Base-by-base conservation (phyloP, 2,888 invertebrate species). In the Lasius fuliginosus region DNA sequence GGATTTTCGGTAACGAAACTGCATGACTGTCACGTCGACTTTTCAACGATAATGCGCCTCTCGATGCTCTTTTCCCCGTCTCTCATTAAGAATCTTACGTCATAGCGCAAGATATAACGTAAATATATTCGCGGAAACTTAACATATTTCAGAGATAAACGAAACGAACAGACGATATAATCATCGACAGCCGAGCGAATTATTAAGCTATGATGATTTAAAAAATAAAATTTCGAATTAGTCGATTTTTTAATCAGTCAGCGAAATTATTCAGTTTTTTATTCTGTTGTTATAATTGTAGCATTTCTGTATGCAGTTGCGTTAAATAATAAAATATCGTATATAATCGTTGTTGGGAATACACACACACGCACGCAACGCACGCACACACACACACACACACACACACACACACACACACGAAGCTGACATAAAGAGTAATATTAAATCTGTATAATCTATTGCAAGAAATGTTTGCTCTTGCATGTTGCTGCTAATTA, bases 1-100 rank as follows among this genome's bases (percentile, higher is more conserved):
- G 89, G 86, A 90, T 90, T 90, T 90, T 85, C 89, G 86, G 83
- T 84, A 84, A 77, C 88, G 85, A 86, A 86, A 65, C 84, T 85
- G 68, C 79, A 42, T 42, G 79, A 46, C 46, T 46, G 79, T 83
- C 86, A 77, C 82, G 84, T 87, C 82, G 86, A 84, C 90, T 88
- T 88, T 83, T 53, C 62, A 58, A 76, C 84, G 83, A 85, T 90
- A 77, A 73, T 71, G 58, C 49, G 30, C 40, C 62, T 4, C 23
- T 46, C 62, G 33, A 3, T 74, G 74, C 60, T 60, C 79, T 74
- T 73, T 69, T 56, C 69, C 11, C 69, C 11, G 77, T 36, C 56
- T 33, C 58, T 81, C 79, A 49, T 81, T 81, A 81, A 74, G 33
- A 62, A 74, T 18, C 23, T 73, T 6, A 33, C 30, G 30, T 58